Conservation (phyloP, 2,113 vertebrate species). For the Salvelinus sp. region DNA sequence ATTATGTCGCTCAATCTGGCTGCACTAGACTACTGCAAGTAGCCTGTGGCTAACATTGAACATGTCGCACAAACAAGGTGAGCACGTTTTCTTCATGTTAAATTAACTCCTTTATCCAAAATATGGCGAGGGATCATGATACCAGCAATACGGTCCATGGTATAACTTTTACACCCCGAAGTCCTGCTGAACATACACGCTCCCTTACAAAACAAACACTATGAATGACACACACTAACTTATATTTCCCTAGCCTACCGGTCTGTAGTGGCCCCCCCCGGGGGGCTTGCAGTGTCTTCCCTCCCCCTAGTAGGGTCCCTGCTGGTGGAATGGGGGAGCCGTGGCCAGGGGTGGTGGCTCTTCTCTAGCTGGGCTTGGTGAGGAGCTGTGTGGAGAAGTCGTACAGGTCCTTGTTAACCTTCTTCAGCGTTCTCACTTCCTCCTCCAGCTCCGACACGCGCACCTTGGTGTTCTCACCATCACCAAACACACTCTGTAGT, state of each 20-base stretch:
- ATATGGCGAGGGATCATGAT: not conserved
- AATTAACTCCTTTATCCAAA: not conserved
- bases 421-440: slow-evolving; percentile 88
- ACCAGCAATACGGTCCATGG: no score
- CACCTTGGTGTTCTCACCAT: slow-evolving; percentile 87
- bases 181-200: not conserved
- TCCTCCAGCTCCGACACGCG: slow-evolving; percentile 89
- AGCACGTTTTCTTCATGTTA: not conserved
- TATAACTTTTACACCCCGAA: no score
- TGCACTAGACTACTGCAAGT: not conserved
- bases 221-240: no score
- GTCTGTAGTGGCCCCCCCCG: no score
- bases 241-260: not conserved
- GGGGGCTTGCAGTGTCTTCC: not conserved
- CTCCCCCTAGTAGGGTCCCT: not conserved
- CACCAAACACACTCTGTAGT: slow-evolving; percentile 81
- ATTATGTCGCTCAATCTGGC: not conserved
- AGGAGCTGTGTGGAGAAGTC: slow-evolving; percentile 91
- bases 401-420: slow-evolving; percentile 93
- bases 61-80: not conserved
- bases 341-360: not conserved
- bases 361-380: slow-evolving; percentile 77
- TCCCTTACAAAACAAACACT: not conserved
- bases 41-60: not conserved
- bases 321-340: not conserved